These are phyloP conservation scores for Chiridota heheva DNA, from an alignment of 35 echinoderm and acorn worm genomes.

Conservation along the genomic window DNA sequence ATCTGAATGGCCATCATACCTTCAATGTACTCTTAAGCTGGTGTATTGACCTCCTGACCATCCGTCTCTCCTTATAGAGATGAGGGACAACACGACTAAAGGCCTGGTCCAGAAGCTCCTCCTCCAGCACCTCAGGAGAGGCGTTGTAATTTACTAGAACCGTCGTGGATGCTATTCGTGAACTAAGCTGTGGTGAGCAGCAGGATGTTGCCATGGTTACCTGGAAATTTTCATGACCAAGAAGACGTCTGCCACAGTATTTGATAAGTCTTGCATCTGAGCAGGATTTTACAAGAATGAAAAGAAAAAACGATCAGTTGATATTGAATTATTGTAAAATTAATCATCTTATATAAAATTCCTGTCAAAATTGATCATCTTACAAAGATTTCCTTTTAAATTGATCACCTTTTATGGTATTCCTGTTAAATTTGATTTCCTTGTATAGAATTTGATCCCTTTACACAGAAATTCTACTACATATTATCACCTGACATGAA, in stretches of 20 bases:
- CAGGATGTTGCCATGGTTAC: constrained; percentile 79
- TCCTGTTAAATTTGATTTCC: too few relatives aligned
- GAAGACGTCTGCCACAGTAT: constrained; percentile 86
- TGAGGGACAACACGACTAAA: constrained; percentile 75
- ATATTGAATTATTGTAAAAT: neutral
- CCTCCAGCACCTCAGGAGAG: constrained; percentile 75
- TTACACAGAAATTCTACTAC: too few relatives aligned
- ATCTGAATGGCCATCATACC: constrained; percentile 20
- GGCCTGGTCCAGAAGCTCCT: constrained; percentile 78
- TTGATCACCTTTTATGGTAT: too few relatives aligned
- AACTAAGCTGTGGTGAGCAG: constrained; percentile 51
- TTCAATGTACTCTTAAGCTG: constrained; percentile 82
- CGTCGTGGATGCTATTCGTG: constrained; percentile 79
- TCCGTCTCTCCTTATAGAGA: constrained; percentile 71
- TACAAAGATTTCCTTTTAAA: too few relatives aligned
- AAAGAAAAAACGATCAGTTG: neutral
- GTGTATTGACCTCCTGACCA: constrained; percentile 66
- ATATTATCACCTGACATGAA: too few relatives aligned
- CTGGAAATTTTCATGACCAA: constrained; percentile 89
- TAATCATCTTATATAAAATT: too few relatives aligned
- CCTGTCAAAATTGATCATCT: too few relatives aligned
- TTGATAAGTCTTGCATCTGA: constrained; percentile 95
- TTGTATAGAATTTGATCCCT: too few relatives aligned
- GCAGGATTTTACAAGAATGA: neutral
- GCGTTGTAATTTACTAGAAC: constrained; percentile 80